phyloP scores from a whole-genome alignment of 2,797 vertebrate species.

The Sebastes kiyomatsui region DNA sequence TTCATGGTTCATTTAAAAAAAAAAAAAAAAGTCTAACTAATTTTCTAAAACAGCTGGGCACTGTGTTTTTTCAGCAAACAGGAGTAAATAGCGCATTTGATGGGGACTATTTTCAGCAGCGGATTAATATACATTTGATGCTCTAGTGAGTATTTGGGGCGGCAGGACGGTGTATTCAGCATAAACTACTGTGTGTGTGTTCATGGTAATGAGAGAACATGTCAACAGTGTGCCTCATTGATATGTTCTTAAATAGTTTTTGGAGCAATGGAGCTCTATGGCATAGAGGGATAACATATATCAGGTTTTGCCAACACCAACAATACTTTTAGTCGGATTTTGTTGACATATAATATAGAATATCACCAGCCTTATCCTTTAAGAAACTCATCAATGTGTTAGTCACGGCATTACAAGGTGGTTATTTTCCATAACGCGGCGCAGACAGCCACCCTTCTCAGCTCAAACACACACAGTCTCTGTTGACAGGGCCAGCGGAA shows the following conservation, averaged over 20 bases:
- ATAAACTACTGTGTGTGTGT: background rate
- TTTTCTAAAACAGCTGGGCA: background rate
- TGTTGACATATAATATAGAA: background rate
- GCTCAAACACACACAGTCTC: slow-evolving; percentile 50
- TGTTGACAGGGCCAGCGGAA: slow-evolving; percentile 76
- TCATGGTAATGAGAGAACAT: background rate
- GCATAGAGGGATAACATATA: background rate
- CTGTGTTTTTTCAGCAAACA: background rate
- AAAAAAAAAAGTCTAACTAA: no score
- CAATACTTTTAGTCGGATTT: background rate
- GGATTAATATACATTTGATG: background rate
- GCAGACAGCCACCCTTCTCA: slow-evolving; percentile 54
- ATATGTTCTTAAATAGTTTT: background rate
- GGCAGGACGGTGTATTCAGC: background rate
- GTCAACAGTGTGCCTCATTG: background rate
- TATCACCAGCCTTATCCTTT: background rate
- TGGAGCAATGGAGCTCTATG: background rate
- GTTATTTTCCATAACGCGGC: slow-evolving; percentile 68
- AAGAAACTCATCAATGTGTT: slow-evolving; percentile 26
- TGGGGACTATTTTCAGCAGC: background rate
- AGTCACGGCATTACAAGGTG: slow-evolving; percentile 35
- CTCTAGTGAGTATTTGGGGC: background rate
- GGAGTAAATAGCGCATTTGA: background rate
- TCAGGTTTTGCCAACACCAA: no score
- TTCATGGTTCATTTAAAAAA: background rate